Evolutionary conservation across 2,888 invertebrate genomes (phyloP).

Genomic region (Eugnorisma glareosa): DNA sequence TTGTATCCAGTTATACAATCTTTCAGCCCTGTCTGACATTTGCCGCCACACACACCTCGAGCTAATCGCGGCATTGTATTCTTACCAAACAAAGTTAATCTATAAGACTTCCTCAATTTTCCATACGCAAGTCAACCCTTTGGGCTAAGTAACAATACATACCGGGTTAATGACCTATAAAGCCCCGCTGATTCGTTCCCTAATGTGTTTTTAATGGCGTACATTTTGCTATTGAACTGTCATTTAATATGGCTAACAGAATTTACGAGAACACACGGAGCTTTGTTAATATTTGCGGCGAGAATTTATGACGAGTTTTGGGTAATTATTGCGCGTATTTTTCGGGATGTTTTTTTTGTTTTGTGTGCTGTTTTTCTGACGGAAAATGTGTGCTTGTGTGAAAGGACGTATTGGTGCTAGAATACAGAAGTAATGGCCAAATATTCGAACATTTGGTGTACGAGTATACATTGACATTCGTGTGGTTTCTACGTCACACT

Average conservation of each 20-base stretch:
- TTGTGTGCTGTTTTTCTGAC: background rate
- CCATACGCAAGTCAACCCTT: slow-evolving; percentile 67
- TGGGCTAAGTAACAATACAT: slow-evolving; percentile 76
- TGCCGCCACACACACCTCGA: background rate
- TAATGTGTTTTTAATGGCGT: slow-evolving; percentile 89
- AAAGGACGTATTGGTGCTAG: background rate
- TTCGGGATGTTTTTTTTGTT: slow-evolving; percentile 36
- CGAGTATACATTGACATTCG: no score
- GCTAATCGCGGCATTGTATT: slow-evolving; percentile 33
- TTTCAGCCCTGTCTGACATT: background rate
- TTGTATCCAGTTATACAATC: background rate
- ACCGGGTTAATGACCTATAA: slow-evolving; percentile 85
- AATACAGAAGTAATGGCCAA: background rate
- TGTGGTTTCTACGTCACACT: no score
- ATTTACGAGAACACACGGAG: slow-evolving; percentile 75
- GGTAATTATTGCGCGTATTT: slow-evolving; percentile 55
- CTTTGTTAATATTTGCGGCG: slow-evolving; percentile 66
- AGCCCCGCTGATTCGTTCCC: slow-evolving; percentile 78
- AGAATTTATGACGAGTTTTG: slow-evolving; percentile 61
- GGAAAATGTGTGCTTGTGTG: background rate
- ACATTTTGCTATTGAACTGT: slow-evolving; percentile 86
- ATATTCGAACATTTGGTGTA: background rate
- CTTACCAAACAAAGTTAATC: slow-evolving; percentile 46
- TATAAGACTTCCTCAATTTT: slow-evolving; percentile 55
- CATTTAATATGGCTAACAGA: slow-evolving; percentile 82